Evolutionary conservation across 2,113 vertebrate genomes (phyloP).

Genomic region (Xenotilapia longispinis): DNA sequence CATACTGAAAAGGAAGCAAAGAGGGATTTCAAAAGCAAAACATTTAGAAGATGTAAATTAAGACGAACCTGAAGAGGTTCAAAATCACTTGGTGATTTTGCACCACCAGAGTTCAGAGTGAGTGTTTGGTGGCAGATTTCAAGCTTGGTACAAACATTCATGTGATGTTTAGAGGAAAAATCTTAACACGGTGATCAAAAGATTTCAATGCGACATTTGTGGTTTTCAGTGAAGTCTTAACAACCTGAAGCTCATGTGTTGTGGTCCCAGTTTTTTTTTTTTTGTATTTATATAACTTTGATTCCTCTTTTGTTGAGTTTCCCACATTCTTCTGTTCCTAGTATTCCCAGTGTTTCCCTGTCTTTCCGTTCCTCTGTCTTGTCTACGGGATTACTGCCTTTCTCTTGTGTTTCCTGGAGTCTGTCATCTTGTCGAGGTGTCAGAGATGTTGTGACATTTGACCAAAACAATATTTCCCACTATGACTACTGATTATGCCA

Average conservation of each 20-base stretch:
- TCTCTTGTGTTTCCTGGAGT: rapidly evolving
- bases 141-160: not conserved
- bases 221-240: not conserved
- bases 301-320: not conserved
- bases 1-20: conserved; percentile 68
- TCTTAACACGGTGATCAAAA: not conserved
- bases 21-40: not conserved
- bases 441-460: not conserved
- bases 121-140: not conserved
- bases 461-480: not conserved
- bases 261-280: not conserved
- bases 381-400: not conserved
- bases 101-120: not conserved
- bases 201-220: not conserved
- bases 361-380: not conserved
- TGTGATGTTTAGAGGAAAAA: not conserved
- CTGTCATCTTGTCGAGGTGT: not conserved
- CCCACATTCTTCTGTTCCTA: not conserved
- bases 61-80: not conserved
- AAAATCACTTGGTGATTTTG: not conserved
- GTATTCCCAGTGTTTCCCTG: not conserved
- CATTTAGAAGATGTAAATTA: not conserved
- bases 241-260: not conserved
- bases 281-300: not conserved
- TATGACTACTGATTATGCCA: rapidly evolving